Percentiles rank a stretch among this genome's conserved stretches.
phyloP scores from a whole-genome alignment of 2,797 vertebrate species.

The Acrossocheilus fasciatus region DNA sequence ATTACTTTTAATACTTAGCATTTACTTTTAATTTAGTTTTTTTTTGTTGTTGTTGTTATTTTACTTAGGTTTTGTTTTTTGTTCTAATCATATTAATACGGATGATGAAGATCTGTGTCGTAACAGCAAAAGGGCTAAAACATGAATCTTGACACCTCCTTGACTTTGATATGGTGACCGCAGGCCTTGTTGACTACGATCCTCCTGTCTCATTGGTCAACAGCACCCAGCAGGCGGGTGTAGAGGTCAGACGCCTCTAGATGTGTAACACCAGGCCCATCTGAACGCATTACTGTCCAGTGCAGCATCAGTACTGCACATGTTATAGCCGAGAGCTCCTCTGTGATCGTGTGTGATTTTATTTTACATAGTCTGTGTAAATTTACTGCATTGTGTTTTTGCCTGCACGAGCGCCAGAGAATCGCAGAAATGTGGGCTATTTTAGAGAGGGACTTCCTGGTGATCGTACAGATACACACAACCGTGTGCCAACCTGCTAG shows the following conservation, averaged over 20 bases:
- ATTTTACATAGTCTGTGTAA: conserved; percentile 44
- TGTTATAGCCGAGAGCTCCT: conserved; percentile 10
- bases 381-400: conserved; percentile 46
- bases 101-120: not conserved
- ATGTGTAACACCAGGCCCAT: conserved; percentile 47
- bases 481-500: conserved; percentile 57
- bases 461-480: conserved; percentile 53
- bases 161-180: conserved; percentile 25
- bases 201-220: conserved; percentile 37
- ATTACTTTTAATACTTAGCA: too few species aligned
- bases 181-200: conserved; percentile 14
- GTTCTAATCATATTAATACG: not conserved
- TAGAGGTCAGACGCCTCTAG: conserved; percentile 51
- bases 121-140: not conserved
- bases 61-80: not conserved
- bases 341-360: conserved; percentile 18
- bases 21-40: not conserved
- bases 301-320: conserved; percentile 17
- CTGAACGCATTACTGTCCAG: conserved; percentile 32
- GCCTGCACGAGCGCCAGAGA: conserved; percentile 37
- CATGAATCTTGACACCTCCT: conserved; percentile 21
- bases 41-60: not conserved
- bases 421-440: conserved; percentile 51
- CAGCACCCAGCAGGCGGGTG: conserved; percentile 5
- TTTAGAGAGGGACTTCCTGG: conserved; percentile 62